Evolutionary conservation across 2,888 invertebrate species (phyloP).

Genomic region (Nymphalis c-album): DNA sequence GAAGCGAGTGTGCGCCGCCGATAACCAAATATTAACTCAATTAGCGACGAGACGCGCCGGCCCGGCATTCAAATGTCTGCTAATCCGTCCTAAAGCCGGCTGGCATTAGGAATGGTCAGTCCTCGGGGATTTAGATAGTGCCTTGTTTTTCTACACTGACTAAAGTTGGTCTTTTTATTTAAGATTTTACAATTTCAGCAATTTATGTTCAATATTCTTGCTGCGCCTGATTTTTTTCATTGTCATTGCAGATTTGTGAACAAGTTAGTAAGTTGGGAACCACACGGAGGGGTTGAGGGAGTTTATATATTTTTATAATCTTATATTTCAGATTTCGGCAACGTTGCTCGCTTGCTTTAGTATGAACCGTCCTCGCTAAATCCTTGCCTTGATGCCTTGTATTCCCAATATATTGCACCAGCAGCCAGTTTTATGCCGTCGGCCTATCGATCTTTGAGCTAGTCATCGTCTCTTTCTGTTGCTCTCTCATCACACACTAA

Average conservation of each 20-base stretch:
- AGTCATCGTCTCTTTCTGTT: too few relatives aligned
- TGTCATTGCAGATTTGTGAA: neutral
- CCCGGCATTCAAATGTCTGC: constrained; percentile 71
- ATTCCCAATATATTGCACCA: too few relatives aligned
- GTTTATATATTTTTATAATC: too few relatives aligned
- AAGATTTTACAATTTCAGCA: neutral
- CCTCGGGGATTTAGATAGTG: constrained; percentile 33
- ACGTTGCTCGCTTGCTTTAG: too few relatives aligned
- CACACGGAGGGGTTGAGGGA: too few relatives aligned
- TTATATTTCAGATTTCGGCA: too few relatives aligned
- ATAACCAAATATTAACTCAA: constrained; percentile 83
- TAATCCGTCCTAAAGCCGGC: constrained; percentile 58
- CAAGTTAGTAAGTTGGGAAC: too few relatives aligned
- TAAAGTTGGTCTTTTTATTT: constrained; percentile 10
- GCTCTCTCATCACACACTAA: too few relatives aligned
- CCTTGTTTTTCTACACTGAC: constrained; percentile 22
- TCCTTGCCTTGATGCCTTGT: too few relatives aligned
- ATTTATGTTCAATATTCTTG: neutral
- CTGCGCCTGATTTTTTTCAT: neutral
- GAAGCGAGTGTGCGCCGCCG: constrained; percentile 72
- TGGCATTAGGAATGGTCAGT: constrained; percentile 48
- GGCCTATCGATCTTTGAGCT: too few relatives aligned
- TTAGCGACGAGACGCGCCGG: constrained; percentile 69
- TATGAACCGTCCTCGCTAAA: too few relatives aligned
- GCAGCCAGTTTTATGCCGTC: too few relatives aligned